A percentile compares a stretch with the other conserved stretches of the same genome.
phyloP scores from a whole-genome alignment of 2,797 vertebrate species.

The Sebastes variabilis region DNA sequence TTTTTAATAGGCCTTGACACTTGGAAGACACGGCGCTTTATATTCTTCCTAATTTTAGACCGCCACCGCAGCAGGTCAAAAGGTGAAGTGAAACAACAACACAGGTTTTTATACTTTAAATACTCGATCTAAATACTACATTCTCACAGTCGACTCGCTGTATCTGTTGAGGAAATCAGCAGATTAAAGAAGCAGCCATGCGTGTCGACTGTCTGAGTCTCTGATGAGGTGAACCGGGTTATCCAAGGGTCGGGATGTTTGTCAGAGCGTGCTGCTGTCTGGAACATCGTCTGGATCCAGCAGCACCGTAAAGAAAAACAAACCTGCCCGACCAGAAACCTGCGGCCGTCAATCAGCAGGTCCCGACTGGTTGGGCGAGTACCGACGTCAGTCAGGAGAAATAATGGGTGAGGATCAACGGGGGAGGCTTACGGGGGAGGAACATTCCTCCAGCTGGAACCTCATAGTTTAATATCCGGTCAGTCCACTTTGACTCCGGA shows the following conservation, averaged over 20 bases:
- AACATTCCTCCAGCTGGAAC: constrained; percentile 21
- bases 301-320: constrained; percentile 6
- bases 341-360: constrained; percentile 42
- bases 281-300: constrained; percentile 27
- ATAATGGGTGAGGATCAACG: constrained; percentile 5
- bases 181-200: background rate
- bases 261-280: background rate
- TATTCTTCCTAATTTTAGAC: background rate
- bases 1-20: background rate
- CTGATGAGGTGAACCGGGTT: constrained; percentile 12
- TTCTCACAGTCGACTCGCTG: background rate
- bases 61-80: background rate
- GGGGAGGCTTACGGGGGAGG: no score
- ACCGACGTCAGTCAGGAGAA: constrained; percentile 13
- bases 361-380: constrained; percentile 39
- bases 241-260: constrained; percentile 25
- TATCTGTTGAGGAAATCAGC: background rate
- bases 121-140: no score
- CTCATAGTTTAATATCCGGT: constrained; percentile 20
- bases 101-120: no score
- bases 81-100: background rate
- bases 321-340: constrained; percentile 67
- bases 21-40: background rate
- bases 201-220: background rate
- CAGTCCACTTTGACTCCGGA: background rate